Base-by-base conservation (phyloP, 2,797 vertebrate genomes). In the Labeo calbasu region DNA sequence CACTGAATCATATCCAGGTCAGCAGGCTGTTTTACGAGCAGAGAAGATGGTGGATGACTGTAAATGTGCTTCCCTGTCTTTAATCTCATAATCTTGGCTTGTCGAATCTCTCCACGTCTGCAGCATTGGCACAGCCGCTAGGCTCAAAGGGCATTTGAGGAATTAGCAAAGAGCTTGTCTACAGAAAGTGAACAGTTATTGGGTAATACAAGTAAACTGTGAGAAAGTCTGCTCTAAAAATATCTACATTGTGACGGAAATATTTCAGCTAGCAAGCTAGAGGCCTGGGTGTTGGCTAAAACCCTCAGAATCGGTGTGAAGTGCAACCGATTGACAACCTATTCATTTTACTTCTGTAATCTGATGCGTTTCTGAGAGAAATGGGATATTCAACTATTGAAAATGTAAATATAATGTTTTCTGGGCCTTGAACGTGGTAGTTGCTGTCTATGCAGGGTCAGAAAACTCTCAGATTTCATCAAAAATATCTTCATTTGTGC, bases 61-160 rank as follows among this genome's bases (percentile, higher is more conserved):
- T 50, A 77, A 72, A 81, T 77, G 78, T 69, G 55, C 76, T 87
- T 80, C 81, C 63, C 63, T 68, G 81, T 50, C 81, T 68, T 55
- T 83, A 81, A 85, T 78, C 68, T 86, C 53, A 63, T 73, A 86
- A 87, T 87, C 84, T 81, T 68, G 43, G 71, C 55, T 86, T 65
- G 87, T 86, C 84, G 25, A 17, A 70, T 80, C 59, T 63, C 53
- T 65, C 77, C 50, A 43, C 17, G 78, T 81, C 83, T 71, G 57
- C 46, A 28, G 43, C 75, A 75, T 32, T 53, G n/a, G 53, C 50
- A 57, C 51, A 51, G 79, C 55, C 59, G n/a, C 14, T 36, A 46
- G 79, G 68, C 84, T 87, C 81, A 79, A 82, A 84, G 66, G 73
- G 81, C 84, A 73, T 73, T 71, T 70, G 73, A 71, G 81, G 86